Base-by-base conservation (phyloP, 2,113 vertebrate species). In the Sapayoa aenigma region DNA sequence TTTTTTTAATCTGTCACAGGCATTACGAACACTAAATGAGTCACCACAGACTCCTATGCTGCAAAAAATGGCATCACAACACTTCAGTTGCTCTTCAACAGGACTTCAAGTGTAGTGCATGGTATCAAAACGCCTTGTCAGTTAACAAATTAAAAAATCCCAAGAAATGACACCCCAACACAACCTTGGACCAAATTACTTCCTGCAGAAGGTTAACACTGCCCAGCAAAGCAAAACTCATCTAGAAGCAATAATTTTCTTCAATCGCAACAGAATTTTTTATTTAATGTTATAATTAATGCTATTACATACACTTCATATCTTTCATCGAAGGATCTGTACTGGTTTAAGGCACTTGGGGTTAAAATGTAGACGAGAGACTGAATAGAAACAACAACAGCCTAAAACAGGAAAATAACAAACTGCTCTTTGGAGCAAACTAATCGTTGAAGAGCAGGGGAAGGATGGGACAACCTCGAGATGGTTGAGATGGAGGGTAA, bases 1-100 rank as follows among this genome's bases (percentile, higher is more conserved):
- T 90, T 95, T 96, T 97, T 93, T 95, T 81, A 81, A 94, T 93
- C 86, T 94, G 59, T 77, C 91, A 89, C 50, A 95, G 59, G 94
- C 85, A 90, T 95, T 95, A 90, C 11, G 31, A 95, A 95, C 78
- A 46, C 50, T 85, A 93, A 95, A 84, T 94, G 83, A 97, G 90
- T 81, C 90, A 95, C 90, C 74, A 84, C 67, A 82, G 77, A 78
- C 90, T 92, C 88, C 89, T 77, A 41, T 79, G 60, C 74, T 87
- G 79, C 68, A 94, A 95, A 91, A 95, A 94, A 92, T 74, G 94
- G 72, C 58, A 94, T 77, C 84, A 87, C 69, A 94, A 86, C 9
- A 58, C 71, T 95, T 90, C 55, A 86, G 82, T 95, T 97, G 90
- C 92, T 90, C 78, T 96, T 94, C 92, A 82, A 69, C 93, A 46